Base-by-base conservation (phyloP, 2,888 invertebrate species). In the Dastarcus helophoroides region DNA sequence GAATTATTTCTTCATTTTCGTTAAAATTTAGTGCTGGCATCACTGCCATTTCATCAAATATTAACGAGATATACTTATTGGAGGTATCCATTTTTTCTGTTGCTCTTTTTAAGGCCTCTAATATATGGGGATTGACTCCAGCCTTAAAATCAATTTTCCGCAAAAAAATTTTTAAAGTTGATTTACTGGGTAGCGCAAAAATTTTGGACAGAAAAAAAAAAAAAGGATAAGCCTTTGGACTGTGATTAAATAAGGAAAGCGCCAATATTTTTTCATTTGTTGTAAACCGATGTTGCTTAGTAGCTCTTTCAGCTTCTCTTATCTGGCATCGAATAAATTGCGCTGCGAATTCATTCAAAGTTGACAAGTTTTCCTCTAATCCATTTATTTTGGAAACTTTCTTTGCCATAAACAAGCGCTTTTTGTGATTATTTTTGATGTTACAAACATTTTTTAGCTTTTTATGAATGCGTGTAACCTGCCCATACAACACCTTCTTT, bases 11-110 rank as follows among this genome's bases (percentile, higher is more conserved):
- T 14, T 14, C 11, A 6, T 22, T 22, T 33, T 37, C 33, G 25
- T 37, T 36, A 15, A 27, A 38, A 34, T 35, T 13, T 13, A 14
- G 25, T 14, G 17, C 10, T 22, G 29, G 29, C 3, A 22, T 3
- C 8, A 22, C 7, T 3, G 21, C 4, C 15, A 32, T 30, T 30
- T 38, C 32, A 31, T 35, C 35, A 17, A 35, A 35, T 10, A 38
- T 10, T 7, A 38, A n/a, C 2, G 31, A 22, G 5, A 35, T 19
- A 25, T 27, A 26, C 22, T 26, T 33, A 8, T 29, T 22, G 11
- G 15, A 14, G 3, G 12, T 4, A n/a, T 3, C 14, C 29, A 17
- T 19, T 4, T 29, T n/a, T 2, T 5, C 22, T 12, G 13, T 14
- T 3, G 22, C 13, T 8, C 22, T 29, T 13, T 29, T 4, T 9